phyloP scores from a whole-genome alignment of 2,888 invertebrate genomes.

The Melitaea athalia region DNA sequence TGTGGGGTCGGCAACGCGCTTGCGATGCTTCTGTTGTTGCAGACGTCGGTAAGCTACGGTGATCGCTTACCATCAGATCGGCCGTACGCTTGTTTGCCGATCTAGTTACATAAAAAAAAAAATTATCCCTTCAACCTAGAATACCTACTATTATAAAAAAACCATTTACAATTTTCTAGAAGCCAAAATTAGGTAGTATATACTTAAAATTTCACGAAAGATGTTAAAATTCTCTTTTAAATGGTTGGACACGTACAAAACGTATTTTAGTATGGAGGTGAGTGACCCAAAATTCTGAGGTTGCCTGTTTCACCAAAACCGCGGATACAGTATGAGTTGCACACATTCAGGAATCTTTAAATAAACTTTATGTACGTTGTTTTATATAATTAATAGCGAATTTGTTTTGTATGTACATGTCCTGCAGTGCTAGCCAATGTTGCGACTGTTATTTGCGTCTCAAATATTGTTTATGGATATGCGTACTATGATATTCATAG shows the following conservation, averaged over 20 bases:
- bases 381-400: not conserved
- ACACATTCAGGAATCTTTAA: not conserved
- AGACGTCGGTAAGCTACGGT: too few relatives aligned
- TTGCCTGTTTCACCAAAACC: not conserved
- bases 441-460: not conserved
- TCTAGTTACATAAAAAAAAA: too few relatives aligned
- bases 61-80: too few relatives aligned
- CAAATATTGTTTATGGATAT: too few relatives aligned
- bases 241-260: not conserved
- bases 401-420: not conserved
- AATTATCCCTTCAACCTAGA: too few relatives aligned
- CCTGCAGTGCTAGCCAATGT: not conserved
- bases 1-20: too few relatives aligned
- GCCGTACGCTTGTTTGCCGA: too few relatives aligned
- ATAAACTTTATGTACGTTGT: not conserved
- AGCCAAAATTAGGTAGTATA: too few relatives aligned
- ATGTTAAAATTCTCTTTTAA: not conserved
- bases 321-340: not conserved
- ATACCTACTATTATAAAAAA: too few relatives aligned
- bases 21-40: too few relatives aligned
- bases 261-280: constrained; percentile 3
- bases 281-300: not conserved
- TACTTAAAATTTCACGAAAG: not conserved
- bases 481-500: too few relatives aligned
- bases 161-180: too few relatives aligned